Percentiles rank a stretch among this genome's conserved stretches.
phyloP scores from a whole-genome alignment of 2,888 invertebrate genomes.

The Nysson spinosus region DNA sequence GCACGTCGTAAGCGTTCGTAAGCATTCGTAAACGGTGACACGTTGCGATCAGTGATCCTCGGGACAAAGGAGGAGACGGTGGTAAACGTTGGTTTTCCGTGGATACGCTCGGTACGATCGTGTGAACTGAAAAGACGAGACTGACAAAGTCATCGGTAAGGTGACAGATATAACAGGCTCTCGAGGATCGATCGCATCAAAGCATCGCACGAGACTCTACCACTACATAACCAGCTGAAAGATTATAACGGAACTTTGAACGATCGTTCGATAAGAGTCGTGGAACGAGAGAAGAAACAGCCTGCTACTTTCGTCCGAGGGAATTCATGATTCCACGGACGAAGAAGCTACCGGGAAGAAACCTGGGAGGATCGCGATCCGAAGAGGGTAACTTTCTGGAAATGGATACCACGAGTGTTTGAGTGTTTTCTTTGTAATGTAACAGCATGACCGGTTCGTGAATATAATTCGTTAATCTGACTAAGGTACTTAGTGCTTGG shows the following conservation, averaged over 20 bases:
- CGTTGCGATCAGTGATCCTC: constrained; percentile 2
- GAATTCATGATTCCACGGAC: too few relatives aligned
- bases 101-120: constrained; percentile 29
- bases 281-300: constrained; percentile 20
- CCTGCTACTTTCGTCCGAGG: background rate
- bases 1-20: too few relatives aligned
- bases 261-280: constrained; percentile 15
- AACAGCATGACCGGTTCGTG: too few relatives aligned
- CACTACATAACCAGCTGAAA: constrained; percentile 9
- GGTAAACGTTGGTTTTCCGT: constrained; percentile 1
- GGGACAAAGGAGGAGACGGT: constrained; percentile 6
- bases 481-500: too few relatives aligned
- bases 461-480: too few relatives aligned
- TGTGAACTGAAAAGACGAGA: background rate
- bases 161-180: constrained; percentile 31
- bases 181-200: constrained; percentile 28
- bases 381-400: too few relatives aligned
- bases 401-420: too few relatives aligned
- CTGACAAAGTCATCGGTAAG: constrained; percentile 39
- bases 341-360: background rate
- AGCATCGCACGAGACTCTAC: constrained; percentile 1
- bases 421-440: too few relatives aligned
- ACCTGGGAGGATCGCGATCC: background rate
- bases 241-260: constrained; percentile 44
- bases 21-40: constrained; percentile 25